Evolutionary conservation across 37 sponge, comb jelly and placozoan genomes (phyloP), one percentile per base, ranked within the genome.

Genomic region (Geodia barretti): DNA sequence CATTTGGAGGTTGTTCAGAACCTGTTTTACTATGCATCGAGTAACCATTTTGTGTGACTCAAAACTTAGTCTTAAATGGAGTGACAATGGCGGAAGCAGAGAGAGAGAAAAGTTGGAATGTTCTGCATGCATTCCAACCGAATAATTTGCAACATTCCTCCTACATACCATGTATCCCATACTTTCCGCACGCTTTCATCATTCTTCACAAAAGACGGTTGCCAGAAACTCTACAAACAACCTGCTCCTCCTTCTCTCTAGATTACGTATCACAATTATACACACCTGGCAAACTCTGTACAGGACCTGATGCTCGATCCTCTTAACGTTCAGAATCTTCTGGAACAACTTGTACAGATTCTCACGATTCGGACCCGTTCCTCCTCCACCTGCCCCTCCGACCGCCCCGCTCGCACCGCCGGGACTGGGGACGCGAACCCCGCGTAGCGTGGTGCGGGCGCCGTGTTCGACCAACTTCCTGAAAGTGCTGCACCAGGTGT

Each of bases 291-390:
- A 87, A 40, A 65, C 79, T 5, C 67, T 87, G 61, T 69, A 77
- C 31, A 91, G 73, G 25, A 75, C 42, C 62, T 86, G 77, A 54
- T 90, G 91, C 33, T 90, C 87, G 20, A 39, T 39, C 4, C n/a
- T 79, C 39, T 39, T 26, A 25, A 91, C 41, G 40, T 74, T 68
- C 64, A 91, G 83, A 28, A 91, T 79, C 41, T 72, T 21, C 69
- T 91, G 92, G 47, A 91, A 91, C 24, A 88, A 33, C 60, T 69
- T 81, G 87, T 91, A 91, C 36, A 91, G 74, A 31, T 76, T 74
- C 58, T 86, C 73, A 3, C 31, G 28, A 19, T 67, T 68, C 29
- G 77, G 76, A 14, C 35, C 69, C 3, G 75, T 26, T 20, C 41
- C 75, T 17, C 23, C 39, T 11, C 38, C 59, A 38, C 29, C 61